A percentile compares a stretch with the other conserved stretches of the same genome.
phyloP scores from a whole-genome alignment of 92 coral and sea anemone species.

The Porites evermanni region DNA sequence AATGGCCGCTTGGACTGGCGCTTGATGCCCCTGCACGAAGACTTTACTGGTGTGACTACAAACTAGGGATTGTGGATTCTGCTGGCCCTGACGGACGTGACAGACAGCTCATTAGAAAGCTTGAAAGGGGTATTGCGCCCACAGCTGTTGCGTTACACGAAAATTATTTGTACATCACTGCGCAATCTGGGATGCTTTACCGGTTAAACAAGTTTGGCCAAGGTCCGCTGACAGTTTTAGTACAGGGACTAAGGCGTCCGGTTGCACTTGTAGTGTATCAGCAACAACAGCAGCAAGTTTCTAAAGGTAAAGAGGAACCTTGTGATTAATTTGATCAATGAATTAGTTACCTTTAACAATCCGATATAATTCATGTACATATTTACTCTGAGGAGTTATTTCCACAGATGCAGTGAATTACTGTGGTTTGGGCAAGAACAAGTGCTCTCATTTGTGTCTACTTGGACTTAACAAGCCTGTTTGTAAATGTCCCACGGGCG shows the following conservation, averaged over 20 bases:
- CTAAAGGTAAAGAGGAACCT: conserved; percentile 47
- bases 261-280: conserved; percentile 80
- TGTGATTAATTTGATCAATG: neutral
- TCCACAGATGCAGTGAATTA: conserved; percentile 18
- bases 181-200: conserved; percentile 65
- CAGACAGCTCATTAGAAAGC: conserved; percentile 58
- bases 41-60: conserved; percentile 90
- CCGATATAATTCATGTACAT: neutral
- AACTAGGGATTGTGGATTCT: conserved; percentile 71
- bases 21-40: conserved; percentile 73
- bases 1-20: conserved; percentile 85
- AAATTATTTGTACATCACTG: conserved; percentile 69
- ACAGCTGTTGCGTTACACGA: conserved; percentile 83
- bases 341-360: neutral
- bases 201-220: conserved; percentile 84
- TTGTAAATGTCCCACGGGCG: conserved; percentile 86
- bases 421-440: conserved; percentile 59
- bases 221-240: conserved; percentile 61
- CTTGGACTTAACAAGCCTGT: conserved; percentile 62
- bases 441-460: conserved; percentile 86
- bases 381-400: neutral
- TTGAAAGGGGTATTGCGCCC: conserved; percentile 59
- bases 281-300: conserved; percentile 69
- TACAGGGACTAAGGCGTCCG: conserved; percentile 66
- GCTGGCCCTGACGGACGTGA: conserved; percentile 65